Percentiles rank a stretch among this genome's conserved stretches.
These are phyloP conservation scores for Glaucopsyche alexis DNA, from an alignment of 2,888 invertebrate genomes.

Conservation along the genomic window DNA sequence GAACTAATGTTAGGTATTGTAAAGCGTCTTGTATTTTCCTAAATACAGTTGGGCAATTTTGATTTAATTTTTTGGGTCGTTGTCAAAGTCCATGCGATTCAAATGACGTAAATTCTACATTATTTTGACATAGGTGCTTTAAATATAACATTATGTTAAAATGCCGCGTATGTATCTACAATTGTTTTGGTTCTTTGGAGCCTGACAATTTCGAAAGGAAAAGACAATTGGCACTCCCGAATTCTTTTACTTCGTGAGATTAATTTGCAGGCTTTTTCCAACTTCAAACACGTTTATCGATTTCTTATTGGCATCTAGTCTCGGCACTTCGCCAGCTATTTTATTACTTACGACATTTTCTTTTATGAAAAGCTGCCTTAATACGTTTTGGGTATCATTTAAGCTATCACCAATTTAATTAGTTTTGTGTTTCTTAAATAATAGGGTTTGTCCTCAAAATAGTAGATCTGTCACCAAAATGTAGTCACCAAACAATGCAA, in stretches of 20 bases:
- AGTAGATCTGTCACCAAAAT: no score
- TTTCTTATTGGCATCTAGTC: slow-evolving; percentile 24
- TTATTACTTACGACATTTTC: slow-evolving; percentile 1
- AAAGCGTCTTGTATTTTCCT: no score
- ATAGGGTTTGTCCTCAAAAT: no score
- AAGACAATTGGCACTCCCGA: not conserved
- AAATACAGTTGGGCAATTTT: no score
- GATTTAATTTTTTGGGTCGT: no score
- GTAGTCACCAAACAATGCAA: no score
- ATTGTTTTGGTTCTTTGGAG: not conserved
- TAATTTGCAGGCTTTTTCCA: slow-evolving; percentile 15
- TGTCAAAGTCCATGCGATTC: no score
- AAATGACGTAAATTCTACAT: no score
- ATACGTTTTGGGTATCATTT: not conserved
- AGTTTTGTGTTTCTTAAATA: no score
- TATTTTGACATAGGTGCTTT: not conserved
- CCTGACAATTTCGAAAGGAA: not conserved
- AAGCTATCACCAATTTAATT: no score
- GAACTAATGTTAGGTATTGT: not conserved
- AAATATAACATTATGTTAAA: not conserved
- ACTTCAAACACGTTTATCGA: slow-evolving; percentile 18
- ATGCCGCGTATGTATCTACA: not conserved
- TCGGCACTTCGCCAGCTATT: slow-evolving; percentile 12
- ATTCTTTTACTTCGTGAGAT: not conserved
- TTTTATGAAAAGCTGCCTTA: not conserved